Conservation (phyloP, 2,888 invertebrate genomes). For the Rhingia rostrata region DNA sequence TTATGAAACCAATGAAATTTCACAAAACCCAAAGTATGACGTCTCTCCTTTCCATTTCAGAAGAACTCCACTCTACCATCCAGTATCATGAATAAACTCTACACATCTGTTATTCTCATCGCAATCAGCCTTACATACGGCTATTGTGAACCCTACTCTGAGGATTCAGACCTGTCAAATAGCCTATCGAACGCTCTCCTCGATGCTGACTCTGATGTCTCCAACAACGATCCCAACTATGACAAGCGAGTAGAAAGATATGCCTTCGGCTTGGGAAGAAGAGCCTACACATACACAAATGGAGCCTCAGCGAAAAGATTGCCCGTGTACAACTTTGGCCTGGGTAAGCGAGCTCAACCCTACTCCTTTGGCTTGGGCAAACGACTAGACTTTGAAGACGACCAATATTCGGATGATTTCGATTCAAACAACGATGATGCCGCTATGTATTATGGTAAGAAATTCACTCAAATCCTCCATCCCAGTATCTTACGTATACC, state of each 20-base stretch:
- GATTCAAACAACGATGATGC: conserved; percentile 53
- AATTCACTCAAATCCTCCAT: neutral
- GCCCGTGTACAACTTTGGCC: conserved; percentile 82
- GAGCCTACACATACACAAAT: conserved; percentile 83
- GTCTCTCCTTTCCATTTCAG: neutral
- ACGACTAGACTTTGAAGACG: conserved; percentile 77
- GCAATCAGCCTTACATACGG: conserved; percentile 78
- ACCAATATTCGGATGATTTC: conserved; percentile 70
- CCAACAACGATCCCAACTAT: conserved; percentile 75
- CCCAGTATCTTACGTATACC: neutral
- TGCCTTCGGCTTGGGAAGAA: conserved; percentile 88
- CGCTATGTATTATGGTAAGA: conserved; percentile 61
- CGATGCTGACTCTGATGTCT: conserved; percentile 63
- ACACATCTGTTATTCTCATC: conserved; percentile 77
- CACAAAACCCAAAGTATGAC: neutral
- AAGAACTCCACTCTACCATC: neutral
- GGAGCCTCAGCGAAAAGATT: conserved; percentile 82
- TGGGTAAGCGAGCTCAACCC: conserved; percentile 82
- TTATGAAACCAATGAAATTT: too few relatives aligned
- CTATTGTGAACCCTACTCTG: conserved; percentile 77
- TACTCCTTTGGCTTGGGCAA: conserved; percentile 83
- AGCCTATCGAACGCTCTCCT: conserved; percentile 43
- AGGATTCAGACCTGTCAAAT: conserved; percentile 63
- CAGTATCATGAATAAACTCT: conserved; percentile 73
- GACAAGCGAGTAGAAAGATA: conserved; percentile 87